Conservation (phyloP, 1,140 invertebrate genomes). For the Ruditapes philippinarum region DNA sequence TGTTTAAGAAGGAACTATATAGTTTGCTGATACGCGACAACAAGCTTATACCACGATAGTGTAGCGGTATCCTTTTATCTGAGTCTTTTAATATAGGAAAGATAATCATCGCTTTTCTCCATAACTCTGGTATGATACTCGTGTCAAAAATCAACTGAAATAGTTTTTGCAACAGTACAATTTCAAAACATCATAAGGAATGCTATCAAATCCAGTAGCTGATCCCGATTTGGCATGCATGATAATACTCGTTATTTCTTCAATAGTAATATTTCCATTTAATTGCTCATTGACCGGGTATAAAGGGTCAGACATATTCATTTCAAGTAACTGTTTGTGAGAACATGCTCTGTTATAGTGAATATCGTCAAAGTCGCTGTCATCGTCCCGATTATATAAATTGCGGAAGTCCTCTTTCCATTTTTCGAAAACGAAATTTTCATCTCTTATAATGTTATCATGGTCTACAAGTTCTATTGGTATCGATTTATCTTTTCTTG, state of each 20-base stretch:
- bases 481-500: not conserved
- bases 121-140: conserved; percentile 6
- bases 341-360: not conserved
- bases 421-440: too few relatives aligned
- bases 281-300: not conserved
- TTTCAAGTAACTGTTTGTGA: not conserved
- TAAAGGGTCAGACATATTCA: not conserved
- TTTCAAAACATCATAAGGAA: conserved; percentile 24
- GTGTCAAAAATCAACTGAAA: conserved; percentile 42
- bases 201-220: not conserved
- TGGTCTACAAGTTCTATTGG: not conserved
- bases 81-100: conserved; percentile 44
- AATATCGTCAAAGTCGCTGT: not conserved
- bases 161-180: not conserved
- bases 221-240: not conserved
- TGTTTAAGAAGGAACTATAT: conserved; percentile 35
- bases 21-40: conserved; percentile 27
- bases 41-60: conserved; percentile 1
- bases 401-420: too few relatives aligned
- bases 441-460: not conserved
- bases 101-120: conserved; percentile 52
- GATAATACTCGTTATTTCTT: not conserved
- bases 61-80: conserved; percentile 7
- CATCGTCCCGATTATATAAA: too few relatives aligned
- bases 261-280: not conserved